Base-by-base conservation (phyloP, 2,888 invertebrate genomes). In the Macrosiphum euphorbiae region DNA sequence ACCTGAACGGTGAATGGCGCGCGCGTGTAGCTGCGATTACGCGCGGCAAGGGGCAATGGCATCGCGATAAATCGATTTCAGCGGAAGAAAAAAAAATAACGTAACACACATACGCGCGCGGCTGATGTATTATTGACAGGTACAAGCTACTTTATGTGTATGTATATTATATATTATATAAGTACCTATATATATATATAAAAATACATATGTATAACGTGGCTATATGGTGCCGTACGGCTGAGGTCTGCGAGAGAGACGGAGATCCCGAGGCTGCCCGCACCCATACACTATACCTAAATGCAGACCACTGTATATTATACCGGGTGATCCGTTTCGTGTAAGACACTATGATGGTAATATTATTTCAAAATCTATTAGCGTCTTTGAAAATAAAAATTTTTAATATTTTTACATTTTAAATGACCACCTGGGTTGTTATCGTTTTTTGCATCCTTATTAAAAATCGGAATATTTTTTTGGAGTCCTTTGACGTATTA, bases 11-110 rank as follows among this genome's bases (percentile, higher is more conserved):
- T 20, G 78, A 78, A 78, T 78, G 78, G 78, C 78, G 78, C 26
- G 58, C 41, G 88, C 58, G 88, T 35, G 41, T 26, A 16, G n/a
- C n/a, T 35, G n/a, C 52, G n/a, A 52, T 52, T 55, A 88, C 50
- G 35, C 47, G 47, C n/a, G 86, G 35, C 35, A 8, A 88, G 67
- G 90, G 78, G 90, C 90, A 89, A 58, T 89, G 89, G 78, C 78
- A 78, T 58, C 52, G 50, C 90, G 52, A 90, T 78, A 90, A 90
- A 90, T 90, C 90, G 78, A 90, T 90, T 90, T 90, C 78, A 78
- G 50, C 50, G 28, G 50, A 78, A 86, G 16, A 47, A 86, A 44
- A 44, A 85, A 67, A 67, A n/a, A 67, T 90, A 78, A 78, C 90
- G 78, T 52, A 78, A 90, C 52, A 13, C 35, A 16, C 58, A 44